Evolutionary conservation across 2,888 invertebrate species (phyloP), one percentile per base, ranked within the genome.

Genomic region (Margaritifera margaritifera): DNA sequence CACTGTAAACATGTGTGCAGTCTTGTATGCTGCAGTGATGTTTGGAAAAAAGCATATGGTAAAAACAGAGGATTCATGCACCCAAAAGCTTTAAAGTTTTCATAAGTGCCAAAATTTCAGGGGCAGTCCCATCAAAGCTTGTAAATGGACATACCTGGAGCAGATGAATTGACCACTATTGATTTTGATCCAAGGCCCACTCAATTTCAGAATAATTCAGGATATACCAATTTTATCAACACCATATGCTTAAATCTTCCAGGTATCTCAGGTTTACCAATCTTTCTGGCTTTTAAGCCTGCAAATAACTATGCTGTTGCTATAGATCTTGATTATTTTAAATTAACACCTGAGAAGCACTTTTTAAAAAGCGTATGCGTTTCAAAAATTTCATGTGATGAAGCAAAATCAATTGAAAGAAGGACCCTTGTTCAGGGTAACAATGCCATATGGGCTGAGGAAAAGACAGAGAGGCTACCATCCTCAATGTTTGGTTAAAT

Each of bases 1-100:
- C 72, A 79, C 50, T 80, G 78, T 54, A 78, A 80, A 61, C 78
- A 79, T 69, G 69, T 78, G 6, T 55, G 60, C 64, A 31, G 64
- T 73, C 6, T n/a, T 78, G 8, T 71, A 31, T 66, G 78, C 69
- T n/a, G n/a, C n/a, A n/a, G n/a, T n/a, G n/a, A n/a, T n/a, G n/a
- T n/a, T n/a, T n/a, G n/a, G n/a, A n/a, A n/a, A n/a, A n/a, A 6
- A 6, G 8, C 6, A 8, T 22, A 19, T 55, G 19, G 3, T 59
- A 3, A 64, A 66, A 54, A 50, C 52, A 1, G 69, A 71, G 56
- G 31, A 59, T 58, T 31, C 69, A 8, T 71, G 77, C 51, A 75
- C 75, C 6, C 62, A 75, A 31, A 67, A 64, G 52, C 61, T 76
- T 1, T 72, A 74, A 54, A 68, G 67, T 27, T 78, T 77, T 52